Evolutionary conservation across 2,113 vertebrate genomes (phyloP).

Genomic region (Falcunculus frontatus): DNA sequence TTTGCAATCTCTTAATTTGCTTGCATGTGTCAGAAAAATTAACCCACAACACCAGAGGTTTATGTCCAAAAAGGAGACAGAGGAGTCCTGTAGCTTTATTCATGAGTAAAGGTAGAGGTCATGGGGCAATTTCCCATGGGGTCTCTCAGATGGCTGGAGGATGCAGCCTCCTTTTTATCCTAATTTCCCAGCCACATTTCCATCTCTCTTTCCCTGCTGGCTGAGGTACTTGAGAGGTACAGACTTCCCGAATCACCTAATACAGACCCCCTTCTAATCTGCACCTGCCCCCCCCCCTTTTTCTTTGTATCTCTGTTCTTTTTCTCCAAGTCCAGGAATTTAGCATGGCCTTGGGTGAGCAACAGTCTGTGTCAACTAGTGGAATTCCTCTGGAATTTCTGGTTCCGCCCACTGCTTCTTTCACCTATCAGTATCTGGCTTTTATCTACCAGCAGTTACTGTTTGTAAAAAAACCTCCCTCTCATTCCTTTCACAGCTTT

Average conservation of each 20-base stretch:
- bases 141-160: neutral
- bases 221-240: neutral
- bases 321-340: neutral
- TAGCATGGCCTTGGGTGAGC: neutral
- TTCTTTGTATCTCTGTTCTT: neutral
- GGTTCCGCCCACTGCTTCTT: neutral
- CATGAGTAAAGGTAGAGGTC: neutral
- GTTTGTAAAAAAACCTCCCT: neutral
- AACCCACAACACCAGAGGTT: neutral
- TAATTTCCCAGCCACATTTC: neutral
- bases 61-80: neutral
- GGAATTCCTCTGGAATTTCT: neutral
- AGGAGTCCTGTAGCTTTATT: neutral
- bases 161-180: neutral
- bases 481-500: neutral
- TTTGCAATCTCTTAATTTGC: neutral
- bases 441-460: neutral
- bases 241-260: neutral
- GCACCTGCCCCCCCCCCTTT: no score
- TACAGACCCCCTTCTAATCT: neutral
- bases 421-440: neutral
- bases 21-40: neutral
- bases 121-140: neutral
- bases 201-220: neutral
- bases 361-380: neutral